Evolutionary conservation across 2,888 invertebrate genomes (phyloP), one percentile per base, ranked within the genome.

Genomic region (Herminia tarsipennalis): DNA sequence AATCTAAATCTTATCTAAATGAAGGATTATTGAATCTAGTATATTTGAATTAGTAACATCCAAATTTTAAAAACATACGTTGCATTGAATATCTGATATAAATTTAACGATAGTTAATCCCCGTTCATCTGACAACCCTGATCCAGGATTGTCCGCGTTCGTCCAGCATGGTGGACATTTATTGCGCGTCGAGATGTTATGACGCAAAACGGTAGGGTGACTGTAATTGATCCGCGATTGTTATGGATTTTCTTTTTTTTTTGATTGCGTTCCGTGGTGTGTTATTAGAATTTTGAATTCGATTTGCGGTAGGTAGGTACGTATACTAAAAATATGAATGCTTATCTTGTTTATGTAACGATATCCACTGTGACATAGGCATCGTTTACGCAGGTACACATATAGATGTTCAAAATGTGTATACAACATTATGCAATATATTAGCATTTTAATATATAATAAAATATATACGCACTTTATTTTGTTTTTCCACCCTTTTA

Each of bases 121-220:
- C 2, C 0, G 4, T 10, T 30, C n/a, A n/a, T 27, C 5, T 17
- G 30, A 32, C 40, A 47, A 17, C 46, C 46, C 46, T 47, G 9
- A 14, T 17, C 18, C 40, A 17, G 36, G 59, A 48, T 27, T 34
- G 37, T 46, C 45, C 37, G 38, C 39, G 35, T 30, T 35, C 41
- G 30, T 45, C 49, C 46, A 46, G 27, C 38, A 52, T 47, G 59
- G 55, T 69, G 71, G 79, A 83, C 85, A 73, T 83, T 86, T 86
- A 87, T 82, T 70, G 73, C 76, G 22, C 65, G 70, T 58, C 45
- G 75, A 75, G 79, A 83, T 79, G 81, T 83, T 86, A 86, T 85
- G 84, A 85, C 78, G 77, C 78, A 79, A 83, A 83, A 81, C 81
- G 80, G 64, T 69, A 73, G 79, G 85, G 86, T 59, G 76, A 70